A percentile compares a stretch with the other conserved stretches of the same genome.
These are phyloP conservation scores for Platygyra sinensis DNA, from an alignment of 64 coral and sea anemone genomes.

Conservation along the genomic window DNA sequence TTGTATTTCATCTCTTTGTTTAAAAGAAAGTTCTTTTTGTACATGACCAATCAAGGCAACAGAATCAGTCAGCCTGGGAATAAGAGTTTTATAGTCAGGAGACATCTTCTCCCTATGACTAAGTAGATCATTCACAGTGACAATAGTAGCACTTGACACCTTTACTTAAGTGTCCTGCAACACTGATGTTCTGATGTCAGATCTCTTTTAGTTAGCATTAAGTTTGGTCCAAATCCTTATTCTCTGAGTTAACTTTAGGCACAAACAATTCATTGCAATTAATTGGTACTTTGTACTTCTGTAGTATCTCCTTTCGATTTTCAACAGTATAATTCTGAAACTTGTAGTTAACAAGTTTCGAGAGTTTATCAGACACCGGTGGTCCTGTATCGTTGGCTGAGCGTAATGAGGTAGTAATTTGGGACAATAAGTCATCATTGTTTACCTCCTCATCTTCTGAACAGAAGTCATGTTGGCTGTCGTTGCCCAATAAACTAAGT, in stretches of 20 bases:
- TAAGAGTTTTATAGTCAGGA: constrained; percentile 32
- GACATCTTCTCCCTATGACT: constrained; percentile 31
- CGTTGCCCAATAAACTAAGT: constrained; percentile 41
- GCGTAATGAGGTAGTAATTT: constrained; percentile 37
- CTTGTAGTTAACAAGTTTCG: constrained; percentile 52
- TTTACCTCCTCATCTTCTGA: constrained; percentile 17
- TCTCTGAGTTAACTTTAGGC: constrained; percentile 26
- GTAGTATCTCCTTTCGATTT: constrained; percentile 25
- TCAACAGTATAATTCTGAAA: constrained; percentile 12
- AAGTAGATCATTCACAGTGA: constrained; percentile 22
- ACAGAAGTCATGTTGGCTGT: neutral
- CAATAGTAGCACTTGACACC: constrained; percentile 36
- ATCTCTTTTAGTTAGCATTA: constrained; percentile 17
- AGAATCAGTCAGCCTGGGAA: constrained; percentile 55
- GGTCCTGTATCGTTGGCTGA: constrained; percentile 38
- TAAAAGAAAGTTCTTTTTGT: neutral
- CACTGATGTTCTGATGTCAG: constrained; percentile 34
- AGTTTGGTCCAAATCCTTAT: constrained; percentile 49
- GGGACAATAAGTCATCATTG: constrained; percentile 51
- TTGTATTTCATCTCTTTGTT: constrained; percentile 41
- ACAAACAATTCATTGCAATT: constrained; percentile 34
- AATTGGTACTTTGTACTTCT: constrained; percentile 30
- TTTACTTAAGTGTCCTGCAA: constrained; percentile 37
- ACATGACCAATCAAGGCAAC: constrained; percentile 54
- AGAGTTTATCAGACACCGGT: constrained; percentile 32